A percentile compares a stretch with the other conserved stretches of the same genome.
These are phyloP conservation scores for Ictalurus punctatus DNA, from an alignment of 2,113 vertebrate genomes.

Conservation along the genomic window DNA sequence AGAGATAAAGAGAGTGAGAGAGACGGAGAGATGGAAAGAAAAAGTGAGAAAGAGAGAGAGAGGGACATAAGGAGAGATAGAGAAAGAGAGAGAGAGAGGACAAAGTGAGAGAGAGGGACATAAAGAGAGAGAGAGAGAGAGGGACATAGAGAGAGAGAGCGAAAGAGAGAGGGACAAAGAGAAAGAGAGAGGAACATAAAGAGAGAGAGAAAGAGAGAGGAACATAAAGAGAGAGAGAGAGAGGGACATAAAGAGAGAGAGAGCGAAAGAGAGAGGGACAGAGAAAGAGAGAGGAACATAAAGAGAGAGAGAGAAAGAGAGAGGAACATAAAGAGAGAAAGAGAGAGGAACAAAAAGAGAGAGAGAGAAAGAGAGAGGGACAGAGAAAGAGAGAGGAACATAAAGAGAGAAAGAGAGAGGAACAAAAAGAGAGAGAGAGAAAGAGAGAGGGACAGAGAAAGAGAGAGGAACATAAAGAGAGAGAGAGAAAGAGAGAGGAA, in stretches of 20 bases:
- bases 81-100: not conserved
- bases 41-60: not conserved
- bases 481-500: not conserved
- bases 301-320: not conserved
- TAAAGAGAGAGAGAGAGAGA: too few species aligned
- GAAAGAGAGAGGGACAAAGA: not conserved
- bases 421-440: not conserved
- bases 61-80: not conserved
- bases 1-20: not conserved
- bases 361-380: not conserved
- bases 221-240: too few species aligned
- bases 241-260: too few species aligned
- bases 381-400: not conserved
- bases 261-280: too few species aligned
- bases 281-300: too few species aligned
- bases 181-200: not conserved
- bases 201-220: too few species aligned
- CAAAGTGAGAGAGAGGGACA: not conserved
- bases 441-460: not conserved
- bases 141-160: not conserved
- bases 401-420: too few species aligned
- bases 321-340: not conserved
- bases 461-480: not conserved
- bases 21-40: not conserved
- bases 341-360: not conserved